Evolutionary conservation across 1,140 invertebrate species (phyloP), one percentile per base, ranked within the genome.

Genomic region (Maniola jurtina): DNA sequence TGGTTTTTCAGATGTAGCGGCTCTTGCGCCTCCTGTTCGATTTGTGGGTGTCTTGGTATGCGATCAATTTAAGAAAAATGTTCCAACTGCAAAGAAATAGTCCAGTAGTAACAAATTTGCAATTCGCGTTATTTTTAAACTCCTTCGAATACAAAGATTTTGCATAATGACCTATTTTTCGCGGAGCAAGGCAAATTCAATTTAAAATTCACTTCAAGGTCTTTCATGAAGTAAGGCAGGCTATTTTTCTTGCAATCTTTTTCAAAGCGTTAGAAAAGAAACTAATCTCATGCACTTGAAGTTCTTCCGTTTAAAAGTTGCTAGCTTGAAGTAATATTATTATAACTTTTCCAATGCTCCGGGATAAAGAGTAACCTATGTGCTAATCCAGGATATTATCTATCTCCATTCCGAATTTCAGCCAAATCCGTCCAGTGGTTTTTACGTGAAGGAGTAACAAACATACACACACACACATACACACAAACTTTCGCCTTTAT

Each of bases 191-290:
- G 69, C 64, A 71, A 71, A 71, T 71, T 67, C 64, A 57, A 67
- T 71, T 71, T 67, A 50, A 67, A 71, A 71, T 65, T 71, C 67
- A 67, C 52, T 48, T 60, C 61, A 67, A 67, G 64, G 67, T 67
- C 69, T 71, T 71, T 71, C 61, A 71, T 71, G 69, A 71, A 64
- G 64, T 64, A 67, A 63, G 67, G 61, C 69, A 64, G 64, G 59
- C 67, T 61, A 71, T 71, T 71, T 71, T 71, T 48, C 69, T 61
- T 36, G 33, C 64, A 65, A 62, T 70, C 58, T 60, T 66, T 55
- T 61, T 64, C 57, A 61, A 65, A 70, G 50, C 65, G 62, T 61
- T 59, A 65, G 67, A 69, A 48, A 57, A 69, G 67, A 38, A 69
- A 61, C 61, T 69, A 69, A 69, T 60, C 67, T 64, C 48, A 64